Evolutionary conservation across 2,797 vertebrate genomes (phyloP), one percentile per base, ranked within the genome.

Genomic region (Leptoclinus maculatus): DNA sequence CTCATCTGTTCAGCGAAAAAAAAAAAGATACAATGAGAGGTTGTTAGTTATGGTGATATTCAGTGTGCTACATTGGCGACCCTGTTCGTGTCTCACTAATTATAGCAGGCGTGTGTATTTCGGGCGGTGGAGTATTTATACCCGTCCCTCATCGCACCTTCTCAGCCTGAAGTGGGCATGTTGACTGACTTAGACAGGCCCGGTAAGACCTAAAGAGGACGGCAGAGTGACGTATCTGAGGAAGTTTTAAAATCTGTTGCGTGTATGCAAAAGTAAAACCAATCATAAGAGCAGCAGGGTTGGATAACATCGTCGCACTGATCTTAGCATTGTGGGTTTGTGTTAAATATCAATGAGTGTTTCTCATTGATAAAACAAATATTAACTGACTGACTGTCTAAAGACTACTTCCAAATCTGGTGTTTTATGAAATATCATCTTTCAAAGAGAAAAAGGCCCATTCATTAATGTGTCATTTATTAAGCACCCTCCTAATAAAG

Each of bases 11-110:
- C 78, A 66, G 53, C 45, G 71, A 86, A 32, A 32, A 27, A 27
- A 86, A 85, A 85, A 88, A 83, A 36, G 78, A 67, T 45, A 82
- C 72, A 78, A 87, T 83, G 82, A 88, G 82, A 88, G 84, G 85
- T 89, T 78, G 75, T 87, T 79, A 76, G 82, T 65, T 74, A 71
- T 66, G 7, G 82, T 88, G 83, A 91, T 95, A 91, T 91, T 91
- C 84, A 77, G 89, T 95, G 95, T 95, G 94, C 95, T 95, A 94
- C 95, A 94, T 95, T 89, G 83, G 84, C 91, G 94, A 94, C 94
- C 95, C 93, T 94, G 89, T 94, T 94, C 93, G 71, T 86, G 89
- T 89, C 92, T 89, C 87, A 90, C 95, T 96, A 95, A 96, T 96
- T 95, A 95, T 96, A 95, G 92, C 84, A 89, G 76, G 80, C 59